Percentiles rank a stretch among this genome's conserved stretches.
Evolutionary conservation across 2,888 invertebrate species (phyloP).

Genomic region (Pseudococcus viburni): DNA sequence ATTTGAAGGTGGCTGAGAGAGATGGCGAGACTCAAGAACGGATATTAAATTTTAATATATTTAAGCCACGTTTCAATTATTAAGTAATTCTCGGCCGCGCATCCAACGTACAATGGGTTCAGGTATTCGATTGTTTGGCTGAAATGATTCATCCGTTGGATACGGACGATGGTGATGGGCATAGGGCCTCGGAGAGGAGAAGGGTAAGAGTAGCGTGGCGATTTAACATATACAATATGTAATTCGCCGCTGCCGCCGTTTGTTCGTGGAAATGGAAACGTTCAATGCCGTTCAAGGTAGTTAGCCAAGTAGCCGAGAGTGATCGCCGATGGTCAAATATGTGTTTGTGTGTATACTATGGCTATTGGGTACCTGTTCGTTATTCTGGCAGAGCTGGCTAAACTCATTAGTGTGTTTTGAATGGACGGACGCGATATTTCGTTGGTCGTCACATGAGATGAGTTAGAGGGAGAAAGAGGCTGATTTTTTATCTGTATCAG

Average conservation of each 20-base stretch:
- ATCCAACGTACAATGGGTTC: slow-evolving; percentile 10
- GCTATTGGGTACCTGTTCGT: background rate
- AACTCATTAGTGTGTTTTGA: slow-evolving; percentile 21
- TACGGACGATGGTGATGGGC: background rate
- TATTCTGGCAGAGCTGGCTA: background rate
- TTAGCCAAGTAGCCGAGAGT: slow-evolving; percentile 36
- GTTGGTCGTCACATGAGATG: background rate
- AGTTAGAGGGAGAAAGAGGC: background rate
- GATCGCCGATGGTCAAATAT: slow-evolving; percentile 51
- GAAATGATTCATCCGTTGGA: slow-evolving; percentile 28
- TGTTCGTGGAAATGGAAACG: slow-evolving; percentile 51
- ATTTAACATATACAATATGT: background rate
- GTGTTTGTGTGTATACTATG: background rate
- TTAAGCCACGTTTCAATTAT: slow-evolving; percentile 27
- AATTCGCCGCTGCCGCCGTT: slow-evolving; percentile 9
- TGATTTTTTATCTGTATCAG: background rate
- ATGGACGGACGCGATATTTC: background rate
- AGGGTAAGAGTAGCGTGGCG: background rate
- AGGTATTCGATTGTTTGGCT: slow-evolving; percentile 47
- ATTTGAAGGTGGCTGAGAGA: background rate
- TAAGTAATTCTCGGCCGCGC: background rate
- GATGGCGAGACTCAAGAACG: background rate
- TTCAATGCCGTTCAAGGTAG: slow-evolving; percentile 57
- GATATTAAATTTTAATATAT: slow-evolving; percentile 6
- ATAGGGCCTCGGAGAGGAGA: background rate